Evolutionary conservation across 2,113 vertebrate species (phyloP).

Genomic region (Parotia lawesii): DNA sequence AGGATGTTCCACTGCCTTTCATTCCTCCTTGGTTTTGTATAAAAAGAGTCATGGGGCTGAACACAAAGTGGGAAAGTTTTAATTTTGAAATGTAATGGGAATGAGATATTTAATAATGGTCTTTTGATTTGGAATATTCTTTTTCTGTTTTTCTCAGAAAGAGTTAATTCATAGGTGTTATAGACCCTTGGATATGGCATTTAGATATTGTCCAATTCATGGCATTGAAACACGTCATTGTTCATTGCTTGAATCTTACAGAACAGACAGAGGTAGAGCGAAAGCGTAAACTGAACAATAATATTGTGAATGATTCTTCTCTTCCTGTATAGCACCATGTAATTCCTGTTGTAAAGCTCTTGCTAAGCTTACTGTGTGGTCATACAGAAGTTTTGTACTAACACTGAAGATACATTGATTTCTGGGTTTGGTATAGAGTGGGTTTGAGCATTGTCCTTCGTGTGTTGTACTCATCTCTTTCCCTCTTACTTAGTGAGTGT

Average conservation of each 20-base stretch:
- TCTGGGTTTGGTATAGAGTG: neutral
- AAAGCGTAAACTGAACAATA: neutral
- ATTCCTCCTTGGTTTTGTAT: neutral
- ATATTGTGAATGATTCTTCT: neutral
- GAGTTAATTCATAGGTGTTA: neutral
- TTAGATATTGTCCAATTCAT: neutral
- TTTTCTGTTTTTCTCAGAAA: neutral
- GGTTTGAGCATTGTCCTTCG: neutral
- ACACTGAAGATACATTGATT: rapidly evolving
- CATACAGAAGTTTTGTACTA: neutral
- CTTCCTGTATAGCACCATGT: neutral
- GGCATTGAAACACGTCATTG: neutral
- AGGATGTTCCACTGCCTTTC: neutral
- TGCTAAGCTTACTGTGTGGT: neutral
- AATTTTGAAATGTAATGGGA: neutral
- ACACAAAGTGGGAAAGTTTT: neutral
- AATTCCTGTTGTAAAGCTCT: neutral
- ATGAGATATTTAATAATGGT: neutral
- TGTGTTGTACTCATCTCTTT: neutral
- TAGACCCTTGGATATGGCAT: neutral
- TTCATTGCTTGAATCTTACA: neutral
- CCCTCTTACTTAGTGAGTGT: neutral
- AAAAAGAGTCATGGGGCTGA: neutral
- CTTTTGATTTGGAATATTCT: neutral
- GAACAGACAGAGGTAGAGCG: neutral